phyloP scores from a whole-genome alignment of 2,888 invertebrate genomes.

The Taphrorychus bicolor region DNA sequence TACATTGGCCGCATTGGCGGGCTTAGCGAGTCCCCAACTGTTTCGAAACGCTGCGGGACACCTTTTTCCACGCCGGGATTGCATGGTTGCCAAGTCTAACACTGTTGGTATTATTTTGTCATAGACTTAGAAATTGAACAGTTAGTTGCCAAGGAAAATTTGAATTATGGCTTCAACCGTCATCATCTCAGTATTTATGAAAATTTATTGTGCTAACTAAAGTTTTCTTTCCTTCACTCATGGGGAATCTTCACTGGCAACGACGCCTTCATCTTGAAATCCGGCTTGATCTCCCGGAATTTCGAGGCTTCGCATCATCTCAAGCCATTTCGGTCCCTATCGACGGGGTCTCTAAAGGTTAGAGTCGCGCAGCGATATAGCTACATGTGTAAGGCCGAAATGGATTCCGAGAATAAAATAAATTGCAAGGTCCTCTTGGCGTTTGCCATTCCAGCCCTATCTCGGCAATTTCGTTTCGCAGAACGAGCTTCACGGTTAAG shows the following conservation, averaged over 20 bases:
- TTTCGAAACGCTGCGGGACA: conserved; percentile 29
- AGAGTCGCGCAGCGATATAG: conserved; percentile 40
- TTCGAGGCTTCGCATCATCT: conserved; percentile 42
- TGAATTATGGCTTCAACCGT: no score
- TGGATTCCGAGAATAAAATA: conserved; percentile 60
- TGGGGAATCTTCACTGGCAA: no score
- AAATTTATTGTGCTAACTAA: no score
- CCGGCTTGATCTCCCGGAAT: conserved; percentile 55
- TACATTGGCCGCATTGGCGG: conserved; percentile 58
- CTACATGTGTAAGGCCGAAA: conserved; percentile 58
- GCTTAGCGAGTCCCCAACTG: conserved; percentile 50
- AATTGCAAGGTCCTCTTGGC: conserved; percentile 56
- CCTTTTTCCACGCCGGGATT: conserved; percentile 18
- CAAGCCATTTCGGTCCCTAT: conserved; percentile 43
- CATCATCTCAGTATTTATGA: no score
- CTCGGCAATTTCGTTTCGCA: conserved; percentile 48
- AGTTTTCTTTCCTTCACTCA: no score
- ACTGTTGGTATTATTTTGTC: no score
- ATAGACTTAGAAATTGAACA: no score
- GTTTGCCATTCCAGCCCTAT: conserved; percentile 45
- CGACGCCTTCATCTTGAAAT: conserved; percentile 41
- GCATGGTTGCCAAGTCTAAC: conserved; percentile 21
- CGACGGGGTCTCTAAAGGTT: conserved; percentile 19
- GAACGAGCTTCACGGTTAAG: background rate
- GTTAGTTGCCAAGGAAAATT: no score